Evolutionary conservation across 35 echinoderm and acorn worm species (phyloP).

Genomic region (Hemicentrotus pulcherrimus): DNA sequence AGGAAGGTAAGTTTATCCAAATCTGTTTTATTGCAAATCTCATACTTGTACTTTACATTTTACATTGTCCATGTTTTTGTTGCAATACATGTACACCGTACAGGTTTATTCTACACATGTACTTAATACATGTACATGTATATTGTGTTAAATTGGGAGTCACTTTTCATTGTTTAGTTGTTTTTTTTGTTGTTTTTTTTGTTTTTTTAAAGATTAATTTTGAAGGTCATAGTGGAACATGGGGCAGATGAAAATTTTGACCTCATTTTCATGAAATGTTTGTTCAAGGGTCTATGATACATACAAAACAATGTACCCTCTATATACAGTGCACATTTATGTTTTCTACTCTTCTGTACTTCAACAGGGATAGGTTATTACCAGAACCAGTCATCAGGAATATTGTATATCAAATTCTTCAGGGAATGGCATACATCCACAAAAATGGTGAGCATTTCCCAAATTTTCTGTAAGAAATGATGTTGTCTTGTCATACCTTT

Average conservation of each 20-base stretch:
- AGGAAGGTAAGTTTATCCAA: conserved; percentile 76
- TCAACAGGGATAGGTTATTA: conserved; percentile 85
- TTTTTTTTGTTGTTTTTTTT: too few relatives aligned
- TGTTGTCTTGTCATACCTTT: background rate
- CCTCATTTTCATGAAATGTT: too few relatives aligned
- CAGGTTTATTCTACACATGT: background rate
- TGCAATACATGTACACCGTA: too few relatives aligned
- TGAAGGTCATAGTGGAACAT: too few relatives aligned
- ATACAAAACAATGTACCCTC: too few relatives aligned
- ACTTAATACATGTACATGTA: background rate
- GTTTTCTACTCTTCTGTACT: conserved; percentile 39
- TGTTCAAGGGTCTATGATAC: too few relatives aligned
- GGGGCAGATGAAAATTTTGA: too few relatives aligned
- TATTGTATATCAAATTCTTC: conserved; percentile 91
- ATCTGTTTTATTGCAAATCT: background rate
- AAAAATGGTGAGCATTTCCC: conserved; percentile 85
- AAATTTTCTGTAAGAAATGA: background rate
- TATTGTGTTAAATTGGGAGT: too few relatives aligned
- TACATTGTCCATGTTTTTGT: too few relatives aligned
- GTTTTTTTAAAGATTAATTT: too few relatives aligned
- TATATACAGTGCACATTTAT: background rate
- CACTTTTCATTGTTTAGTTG: too few relatives aligned
- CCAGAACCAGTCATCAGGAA: conserved; percentile 92
- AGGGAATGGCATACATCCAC: conserved; percentile 96
- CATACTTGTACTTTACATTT: background rate